Evolutionary conservation across 2,797 vertebrate genomes (phyloP).

Genomic region (Poecilia picta): DNA sequence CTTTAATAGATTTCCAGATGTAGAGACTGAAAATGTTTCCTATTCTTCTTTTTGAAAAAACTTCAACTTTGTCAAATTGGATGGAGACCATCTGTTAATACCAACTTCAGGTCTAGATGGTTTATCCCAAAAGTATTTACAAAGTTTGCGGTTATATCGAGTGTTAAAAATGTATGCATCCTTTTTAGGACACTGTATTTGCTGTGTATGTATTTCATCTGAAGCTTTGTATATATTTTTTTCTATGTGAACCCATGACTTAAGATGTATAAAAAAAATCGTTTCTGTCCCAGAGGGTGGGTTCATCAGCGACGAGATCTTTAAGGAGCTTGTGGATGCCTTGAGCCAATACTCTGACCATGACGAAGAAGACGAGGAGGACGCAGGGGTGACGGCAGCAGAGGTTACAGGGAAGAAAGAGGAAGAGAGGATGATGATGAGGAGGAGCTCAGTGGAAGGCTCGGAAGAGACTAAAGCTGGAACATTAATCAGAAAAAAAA

Average conservation of each 20-base stretch:
- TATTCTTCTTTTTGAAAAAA: not conserved
- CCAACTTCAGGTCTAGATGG: not conserved
- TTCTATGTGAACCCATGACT: not conserved
- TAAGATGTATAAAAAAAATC: not conserved
- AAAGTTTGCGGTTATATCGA: not conserved
- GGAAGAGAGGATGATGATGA: constrained; percentile 78
- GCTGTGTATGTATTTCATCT: not conserved
- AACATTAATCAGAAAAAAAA: constrained; percentile 72
- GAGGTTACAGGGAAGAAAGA: constrained; percentile 76
- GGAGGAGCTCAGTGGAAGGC: constrained; percentile 78
- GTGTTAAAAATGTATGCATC: not conserved
- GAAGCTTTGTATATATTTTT: not conserved
- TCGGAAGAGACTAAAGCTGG: constrained; percentile 73
- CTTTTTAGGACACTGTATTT: not conserved
- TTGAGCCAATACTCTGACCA: constrained; percentile 93
- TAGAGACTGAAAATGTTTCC: not conserved
- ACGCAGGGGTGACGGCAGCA: constrained; percentile 62
- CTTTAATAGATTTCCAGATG: not conserved
- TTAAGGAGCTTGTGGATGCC: constrained; percentile 94
- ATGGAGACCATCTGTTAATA: not conserved
- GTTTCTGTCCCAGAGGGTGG: constrained; percentile 83
- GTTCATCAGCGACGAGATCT: constrained; percentile 93
- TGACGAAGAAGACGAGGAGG: constrained; percentile 89
- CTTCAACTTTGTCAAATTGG: not conserved
- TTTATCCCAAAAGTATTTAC: not conserved